Percentiles rank a stretch among this genome's conserved stretches.
phyloP scores from a whole-genome alignment of 1,140 invertebrate genomes.

The Lordiphosa stackelbergi region DNA sequence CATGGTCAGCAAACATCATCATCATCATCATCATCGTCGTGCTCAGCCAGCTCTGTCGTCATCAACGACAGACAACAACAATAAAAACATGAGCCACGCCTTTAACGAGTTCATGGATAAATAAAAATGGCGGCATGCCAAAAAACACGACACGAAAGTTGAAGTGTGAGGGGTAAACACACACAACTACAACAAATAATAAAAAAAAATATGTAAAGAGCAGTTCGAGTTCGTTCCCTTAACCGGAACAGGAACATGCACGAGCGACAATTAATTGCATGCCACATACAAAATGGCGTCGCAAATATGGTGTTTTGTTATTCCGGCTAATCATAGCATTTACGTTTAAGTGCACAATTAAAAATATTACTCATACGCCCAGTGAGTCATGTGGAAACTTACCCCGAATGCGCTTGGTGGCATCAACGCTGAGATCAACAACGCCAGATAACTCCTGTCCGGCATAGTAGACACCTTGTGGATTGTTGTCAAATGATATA shows the following conservation, averaged over 20 bases:
- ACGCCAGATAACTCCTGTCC: constrained; percentile 79
- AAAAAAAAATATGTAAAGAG: not conserved
- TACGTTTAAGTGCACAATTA: constrained; percentile 11
- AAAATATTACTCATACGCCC: constrained; percentile 45
- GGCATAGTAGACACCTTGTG: constrained; percentile 79
- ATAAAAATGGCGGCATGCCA: constrained; percentile 71
- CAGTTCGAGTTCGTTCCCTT: not conserved
- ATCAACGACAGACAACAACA: constrained; percentile 1
- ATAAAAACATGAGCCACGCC: constrained; percentile 52
- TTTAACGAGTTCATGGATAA: constrained; percentile 71
- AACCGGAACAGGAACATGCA: constrained; percentile 23
- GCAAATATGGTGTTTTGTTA: not conserved
- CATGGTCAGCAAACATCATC: constrained; percentile 3
- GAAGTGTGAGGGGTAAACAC: not conserved
- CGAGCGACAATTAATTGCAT: constrained; percentile 51
- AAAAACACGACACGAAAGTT: constrained; percentile 16
- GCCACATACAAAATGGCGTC: constrained; percentile 37
- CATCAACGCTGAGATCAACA: constrained; percentile 75
- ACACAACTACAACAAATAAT: constrained; percentile 5
- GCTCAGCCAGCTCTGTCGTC: constrained; percentile 1
- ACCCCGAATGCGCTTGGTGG: constrained; percentile 75
- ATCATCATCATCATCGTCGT: constrained; percentile 4
- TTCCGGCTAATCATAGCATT: constrained; percentile 16
- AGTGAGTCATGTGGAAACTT: constrained; percentile 48
- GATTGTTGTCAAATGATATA: constrained; percentile 79